Evolutionary conservation across 2,113 vertebrate species (phyloP), one percentile per base, ranked within the genome.

Genomic region (Alexandromys fortis): DNA sequence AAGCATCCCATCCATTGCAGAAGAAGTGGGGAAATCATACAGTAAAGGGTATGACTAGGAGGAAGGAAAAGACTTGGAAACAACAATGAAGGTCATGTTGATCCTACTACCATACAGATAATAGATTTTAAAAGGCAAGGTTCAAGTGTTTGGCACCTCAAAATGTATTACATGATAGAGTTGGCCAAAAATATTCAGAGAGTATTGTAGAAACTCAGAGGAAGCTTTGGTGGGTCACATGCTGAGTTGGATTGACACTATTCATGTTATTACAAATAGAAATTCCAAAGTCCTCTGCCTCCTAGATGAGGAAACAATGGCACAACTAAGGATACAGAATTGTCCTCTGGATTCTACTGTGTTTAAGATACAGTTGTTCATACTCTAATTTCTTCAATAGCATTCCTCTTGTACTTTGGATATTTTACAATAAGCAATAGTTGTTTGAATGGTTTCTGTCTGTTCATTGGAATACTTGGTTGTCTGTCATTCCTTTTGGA

Each of bases 131-230:
- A 91, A 72, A 16, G 28, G 10, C 7, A 75, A 55, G 58, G 21
- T 5, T 8, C 35, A 12, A 85, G 9, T 95, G 8, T 90, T 78
- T 96, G 26, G 61, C 30, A 65, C 0, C 47, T 58, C 33, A 70
- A 35, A 63, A 96, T 94, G 83, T 85, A 45, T 91, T 93, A 38
- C 2, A 47, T n/a, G 22, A 8, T 86, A 91, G 45, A 92, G 45
- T 76, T 19, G 45, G n/a, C 33, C 3, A 65, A 70, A 58, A 28
- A 17, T 72, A 1, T 72, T 55, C 33, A 52, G 33, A 72, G 65
- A 52, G 22, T 10, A 4, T 38, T 16, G 16, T 58, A 73, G 35
- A 55, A n/a, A 35, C 47, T 38, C 7, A 16, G 33, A n/a, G 11
- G 22, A 87, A 86, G 16, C 45, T 52, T 68, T 33, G 55, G 22